These are phyloP conservation scores for Seriola rivoliana DNA, from an alignment of 2,113 vertebrate species.

Conservation along the genomic window DNA sequence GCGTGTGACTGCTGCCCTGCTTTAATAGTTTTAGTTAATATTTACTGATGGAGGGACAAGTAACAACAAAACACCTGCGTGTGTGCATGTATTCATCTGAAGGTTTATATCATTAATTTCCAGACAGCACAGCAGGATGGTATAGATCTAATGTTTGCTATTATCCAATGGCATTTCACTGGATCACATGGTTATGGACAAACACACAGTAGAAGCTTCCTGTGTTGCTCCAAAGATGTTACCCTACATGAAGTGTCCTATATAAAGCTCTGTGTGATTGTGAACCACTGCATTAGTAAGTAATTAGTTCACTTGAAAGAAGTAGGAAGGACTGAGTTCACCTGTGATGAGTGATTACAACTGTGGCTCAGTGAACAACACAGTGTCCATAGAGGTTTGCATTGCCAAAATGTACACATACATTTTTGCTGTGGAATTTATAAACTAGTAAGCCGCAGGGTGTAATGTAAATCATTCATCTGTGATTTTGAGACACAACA, in stretches of 20 bases:
- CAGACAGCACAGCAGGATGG: too few species aligned
- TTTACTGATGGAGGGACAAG: slow-evolving; percentile 12
- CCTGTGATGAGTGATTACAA: neutral
- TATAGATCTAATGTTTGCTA: neutral
- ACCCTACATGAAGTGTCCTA: neutral
- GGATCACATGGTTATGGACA: neutral
- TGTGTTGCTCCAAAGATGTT: neutral
- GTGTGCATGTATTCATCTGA: neutral
- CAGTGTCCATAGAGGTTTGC: neutral
- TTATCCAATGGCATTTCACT: neutral
- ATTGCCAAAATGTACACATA: neutral
- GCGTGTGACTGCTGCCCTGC: neutral
- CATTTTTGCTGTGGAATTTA: neutral
- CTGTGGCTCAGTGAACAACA: neutral
- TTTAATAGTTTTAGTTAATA: slow-evolving; percentile 28
- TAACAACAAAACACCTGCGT: neutral
- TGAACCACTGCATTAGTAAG: neutral
- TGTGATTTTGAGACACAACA: slow-evolving; percentile 22
- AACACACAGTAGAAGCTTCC: neutral
- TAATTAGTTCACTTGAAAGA: neutral
- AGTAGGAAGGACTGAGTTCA: neutral
- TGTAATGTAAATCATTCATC: slow-evolving; percentile 3
- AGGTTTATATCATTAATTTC: neutral
- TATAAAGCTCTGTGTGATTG: neutral
- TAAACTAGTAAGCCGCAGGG: neutral